Percentiles rank a stretch among this genome's conserved stretches.
These are phyloP conservation scores for Stegodyphus dumicola DNA, from an alignment of 1,140 invertebrate genomes.

Conservation along the genomic window DNA sequence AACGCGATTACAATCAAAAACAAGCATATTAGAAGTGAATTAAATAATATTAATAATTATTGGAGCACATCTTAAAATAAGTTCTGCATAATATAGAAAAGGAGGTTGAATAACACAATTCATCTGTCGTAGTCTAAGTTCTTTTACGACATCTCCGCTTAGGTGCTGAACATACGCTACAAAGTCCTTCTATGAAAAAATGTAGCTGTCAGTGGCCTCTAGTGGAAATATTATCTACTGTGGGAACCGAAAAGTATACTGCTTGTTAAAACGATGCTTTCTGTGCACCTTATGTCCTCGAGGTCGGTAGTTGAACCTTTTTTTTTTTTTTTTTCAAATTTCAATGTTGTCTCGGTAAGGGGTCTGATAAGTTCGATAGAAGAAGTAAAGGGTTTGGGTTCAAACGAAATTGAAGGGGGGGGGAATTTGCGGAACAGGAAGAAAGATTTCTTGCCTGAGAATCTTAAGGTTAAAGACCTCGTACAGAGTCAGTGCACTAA, in stretches of 20 bases:
- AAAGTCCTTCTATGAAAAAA: no score
- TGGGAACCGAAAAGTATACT: constrained; percentile 29
- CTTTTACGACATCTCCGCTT: no score
- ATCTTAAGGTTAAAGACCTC: constrained; percentile 40
- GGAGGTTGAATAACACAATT: no score
- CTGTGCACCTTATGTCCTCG: constrained; percentile 23
- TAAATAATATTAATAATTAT: no score
- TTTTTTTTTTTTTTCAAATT: constrained; percentile 22
- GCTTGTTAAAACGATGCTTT: background rate
- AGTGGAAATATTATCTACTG: constrained; percentile 14
- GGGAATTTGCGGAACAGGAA: constrained; percentile 36
- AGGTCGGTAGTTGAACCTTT: constrained; percentile 43
- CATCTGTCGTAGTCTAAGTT: no score
- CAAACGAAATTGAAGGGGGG: background rate
- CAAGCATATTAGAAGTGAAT: no score
- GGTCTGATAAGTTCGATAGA: constrained; percentile 1
- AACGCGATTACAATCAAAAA: no score
- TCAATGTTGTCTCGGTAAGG: constrained; percentile 11
- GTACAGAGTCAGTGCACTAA: no score
- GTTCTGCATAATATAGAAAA: no score
- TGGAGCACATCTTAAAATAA: no score
- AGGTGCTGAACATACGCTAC: no score
- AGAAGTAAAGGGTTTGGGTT: constrained; percentile 13
- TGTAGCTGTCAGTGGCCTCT: constrained; percentile 37
- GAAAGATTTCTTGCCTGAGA: constrained; percentile 26